Conservation (phyloP, 1,140 invertebrate genomes). For the Streblospio benedicti region DNA sequence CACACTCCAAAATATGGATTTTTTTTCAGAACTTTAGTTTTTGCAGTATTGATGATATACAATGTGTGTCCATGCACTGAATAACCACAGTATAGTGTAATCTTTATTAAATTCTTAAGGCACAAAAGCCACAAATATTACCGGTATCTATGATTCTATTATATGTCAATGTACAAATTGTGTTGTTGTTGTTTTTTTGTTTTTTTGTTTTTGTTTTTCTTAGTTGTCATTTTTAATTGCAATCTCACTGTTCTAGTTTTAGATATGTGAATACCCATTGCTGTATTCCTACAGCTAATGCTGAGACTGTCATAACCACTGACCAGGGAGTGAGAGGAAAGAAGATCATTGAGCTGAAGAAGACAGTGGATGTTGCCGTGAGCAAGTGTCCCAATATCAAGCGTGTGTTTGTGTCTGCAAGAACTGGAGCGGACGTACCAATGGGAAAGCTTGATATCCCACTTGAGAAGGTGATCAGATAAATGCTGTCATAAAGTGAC, state of each 20-base stretch:
- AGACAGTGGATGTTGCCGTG: constrained; percentile 50
- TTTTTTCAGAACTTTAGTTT: background rate
- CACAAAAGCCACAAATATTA: too few relatives aligned
- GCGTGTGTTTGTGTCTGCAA: constrained; percentile 48
- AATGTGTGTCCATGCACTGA: too few relatives aligned
- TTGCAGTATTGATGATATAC: background rate
- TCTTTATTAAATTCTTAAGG: too few relatives aligned
- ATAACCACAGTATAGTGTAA: too few relatives aligned
- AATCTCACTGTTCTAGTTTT: too few relatives aligned
- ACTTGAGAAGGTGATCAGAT: constrained; percentile 34
- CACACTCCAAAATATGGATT: background rate
- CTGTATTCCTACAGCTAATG: constrained; percentile 40
- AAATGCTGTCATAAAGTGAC: too few relatives aligned
- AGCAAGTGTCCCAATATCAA: constrained; percentile 42
- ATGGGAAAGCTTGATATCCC: constrained; percentile 38
- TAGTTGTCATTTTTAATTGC: too few relatives aligned
- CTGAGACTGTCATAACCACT: constrained; percentile 50
- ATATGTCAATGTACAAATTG: too few relatives aligned
- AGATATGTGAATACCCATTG: too few relatives aligned
- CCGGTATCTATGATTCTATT: too few relatives aligned
- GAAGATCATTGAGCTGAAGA: constrained; percentile 49
- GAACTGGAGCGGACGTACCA: constrained; percentile 40
- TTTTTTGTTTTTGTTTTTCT: too few relatives aligned
- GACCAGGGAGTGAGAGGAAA: constrained; percentile 51
- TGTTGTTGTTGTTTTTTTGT: too few relatives aligned